A percentile compares a stretch with the other conserved stretches of the same genome.
phyloP scores from a whole-genome alignment of 1,140 invertebrate species.

The Aphidius gifuensis region DNA sequence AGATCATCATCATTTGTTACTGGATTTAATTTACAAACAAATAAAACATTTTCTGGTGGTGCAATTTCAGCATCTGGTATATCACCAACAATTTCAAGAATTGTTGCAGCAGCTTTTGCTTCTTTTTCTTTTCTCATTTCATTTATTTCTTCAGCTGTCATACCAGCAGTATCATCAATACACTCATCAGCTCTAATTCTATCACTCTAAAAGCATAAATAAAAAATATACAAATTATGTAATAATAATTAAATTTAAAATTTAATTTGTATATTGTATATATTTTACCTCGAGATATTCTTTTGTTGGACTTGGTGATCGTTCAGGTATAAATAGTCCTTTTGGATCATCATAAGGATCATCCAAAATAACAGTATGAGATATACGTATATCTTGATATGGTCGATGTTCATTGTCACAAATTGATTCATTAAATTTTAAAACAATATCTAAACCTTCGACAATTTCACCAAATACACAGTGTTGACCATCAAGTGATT shows the following conservation, averaged over 20 bases:
- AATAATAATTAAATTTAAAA: slow-evolving; percentile 19
- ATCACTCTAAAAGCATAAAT: slow-evolving; percentile 62
- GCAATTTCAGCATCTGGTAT: slow-evolving; percentile 95
- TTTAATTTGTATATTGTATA: slow-evolving; percentile 48
- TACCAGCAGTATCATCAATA: slow-evolving; percentile 87
- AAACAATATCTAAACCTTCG: slow-evolving; percentile 88
- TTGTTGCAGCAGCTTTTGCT: slow-evolving; percentile 93
- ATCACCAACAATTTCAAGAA: slow-evolving; percentile 98
- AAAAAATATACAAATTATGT: slow-evolving; percentile 19
- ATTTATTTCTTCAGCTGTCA: slow-evolving; percentile 76
- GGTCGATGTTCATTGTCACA: slow-evolving; percentile 89
- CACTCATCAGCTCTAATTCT: slow-evolving; percentile 93
- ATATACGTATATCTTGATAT: slow-evolving; percentile 95
- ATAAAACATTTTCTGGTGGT: slow-evolving; percentile 98
- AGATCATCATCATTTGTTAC: slow-evolving; percentile 97
- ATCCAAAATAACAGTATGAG: slow-evolving; percentile 94
- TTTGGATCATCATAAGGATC: slow-evolving; percentile 93
- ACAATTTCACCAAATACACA: slow-evolving; percentile 96
- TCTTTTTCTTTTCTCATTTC: slow-evolving; percentile 89
- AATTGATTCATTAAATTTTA: slow-evolving; percentile 90
- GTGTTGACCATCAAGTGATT: slow-evolving; percentile 90
- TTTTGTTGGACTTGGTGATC: slow-evolving; percentile 83
- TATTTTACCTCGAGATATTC: slow-evolving; percentile 59
- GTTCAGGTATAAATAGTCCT: slow-evolving; percentile 71
- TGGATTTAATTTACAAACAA: slow-evolving; percentile 99